A percentile compares a stretch with the other conserved stretches of the same genome.
Conservation (phyloP, 92 coral and sea anemone species). For the Galaxea fascicularis region DNA sequence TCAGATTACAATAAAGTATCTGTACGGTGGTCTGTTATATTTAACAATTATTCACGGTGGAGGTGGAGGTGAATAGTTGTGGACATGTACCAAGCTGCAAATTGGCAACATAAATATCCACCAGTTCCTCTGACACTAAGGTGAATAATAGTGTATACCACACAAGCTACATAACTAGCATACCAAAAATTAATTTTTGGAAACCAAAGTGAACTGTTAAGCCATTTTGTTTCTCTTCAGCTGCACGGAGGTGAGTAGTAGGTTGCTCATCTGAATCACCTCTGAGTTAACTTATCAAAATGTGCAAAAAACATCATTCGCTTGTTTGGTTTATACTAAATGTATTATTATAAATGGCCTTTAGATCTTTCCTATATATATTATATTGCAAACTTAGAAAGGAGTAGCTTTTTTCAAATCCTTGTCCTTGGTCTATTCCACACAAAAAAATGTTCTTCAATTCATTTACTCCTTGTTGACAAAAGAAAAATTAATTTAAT, state of each 20-base stretch:
- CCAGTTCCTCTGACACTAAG: background rate
- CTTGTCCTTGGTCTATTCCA: constrained; percentile 17
- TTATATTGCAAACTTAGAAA: background rate
- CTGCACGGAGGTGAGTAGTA: constrained; percentile 8
- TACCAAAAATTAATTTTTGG: constrained; percentile 1
- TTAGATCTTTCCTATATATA: background rate
- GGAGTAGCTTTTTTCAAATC: background rate
- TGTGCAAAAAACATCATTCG: too few species aligned
- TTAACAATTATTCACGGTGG: background rate
- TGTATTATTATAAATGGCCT: background rate
- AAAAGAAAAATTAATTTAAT: background rate
- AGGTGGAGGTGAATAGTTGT: constrained; percentile 4
- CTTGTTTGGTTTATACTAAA: constrained; percentile 8
- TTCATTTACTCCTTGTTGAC: constrained; percentile 6
- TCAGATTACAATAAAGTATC: background rate
- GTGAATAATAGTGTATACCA: background rate
- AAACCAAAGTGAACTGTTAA: background rate
- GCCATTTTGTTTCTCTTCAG: constrained; percentile 4
- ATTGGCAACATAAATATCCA: background rate
- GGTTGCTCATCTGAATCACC: constrained; percentile 2
- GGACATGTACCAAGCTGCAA: background rate
- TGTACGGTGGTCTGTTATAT: background rate
- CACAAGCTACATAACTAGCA: constrained; percentile 1
- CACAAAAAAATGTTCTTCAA: background rate
- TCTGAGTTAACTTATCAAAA: background rate